Evolutionary conservation across 2,888 invertebrate genomes (phyloP).

Genomic region (Nasonia oneida): DNA sequence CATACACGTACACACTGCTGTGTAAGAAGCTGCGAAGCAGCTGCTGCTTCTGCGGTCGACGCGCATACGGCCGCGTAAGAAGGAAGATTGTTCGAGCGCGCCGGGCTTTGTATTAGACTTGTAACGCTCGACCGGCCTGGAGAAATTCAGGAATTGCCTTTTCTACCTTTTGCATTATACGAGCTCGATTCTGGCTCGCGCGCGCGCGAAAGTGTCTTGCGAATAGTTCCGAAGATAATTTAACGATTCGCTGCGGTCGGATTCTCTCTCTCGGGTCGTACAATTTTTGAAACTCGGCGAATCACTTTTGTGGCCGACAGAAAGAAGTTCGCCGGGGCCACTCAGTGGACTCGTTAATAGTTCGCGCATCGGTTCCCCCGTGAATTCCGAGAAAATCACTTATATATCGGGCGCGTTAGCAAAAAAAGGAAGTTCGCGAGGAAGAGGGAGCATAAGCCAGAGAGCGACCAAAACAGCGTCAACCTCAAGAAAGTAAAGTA

Average conservation of each 20-base stretch:
- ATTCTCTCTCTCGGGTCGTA: neutral
- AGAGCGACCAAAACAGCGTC: neutral
- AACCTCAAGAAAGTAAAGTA: constrained; percentile 7
- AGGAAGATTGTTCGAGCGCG: neutral
- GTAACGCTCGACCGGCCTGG: neutral
- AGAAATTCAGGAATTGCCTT: neutral
- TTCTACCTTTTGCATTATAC: neutral
- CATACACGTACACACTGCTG: no score
- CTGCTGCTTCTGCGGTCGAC: neutral
- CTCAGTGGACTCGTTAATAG: neutral
- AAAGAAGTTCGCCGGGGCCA: neutral
- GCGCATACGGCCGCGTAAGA: constrained; percentile 4
- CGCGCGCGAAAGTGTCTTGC: neutral
- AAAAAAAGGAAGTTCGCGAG: neutral
- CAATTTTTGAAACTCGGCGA: neutral
- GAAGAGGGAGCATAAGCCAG: neutral
- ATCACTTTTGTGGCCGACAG: neutral
- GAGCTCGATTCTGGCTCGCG: neutral
- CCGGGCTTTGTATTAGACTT: constrained; percentile 8
- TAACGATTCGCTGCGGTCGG: constrained; percentile 1
- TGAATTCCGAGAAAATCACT: constrained; percentile 18
- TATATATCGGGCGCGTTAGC: neutral
- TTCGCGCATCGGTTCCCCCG: neutral
- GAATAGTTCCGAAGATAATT: constrained; percentile 11
- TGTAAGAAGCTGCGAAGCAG: constrained; percentile 2